phyloP scores from a whole-genome alignment of 2,113 vertebrate genomes.

The Pterophyllum scalare region DNA sequence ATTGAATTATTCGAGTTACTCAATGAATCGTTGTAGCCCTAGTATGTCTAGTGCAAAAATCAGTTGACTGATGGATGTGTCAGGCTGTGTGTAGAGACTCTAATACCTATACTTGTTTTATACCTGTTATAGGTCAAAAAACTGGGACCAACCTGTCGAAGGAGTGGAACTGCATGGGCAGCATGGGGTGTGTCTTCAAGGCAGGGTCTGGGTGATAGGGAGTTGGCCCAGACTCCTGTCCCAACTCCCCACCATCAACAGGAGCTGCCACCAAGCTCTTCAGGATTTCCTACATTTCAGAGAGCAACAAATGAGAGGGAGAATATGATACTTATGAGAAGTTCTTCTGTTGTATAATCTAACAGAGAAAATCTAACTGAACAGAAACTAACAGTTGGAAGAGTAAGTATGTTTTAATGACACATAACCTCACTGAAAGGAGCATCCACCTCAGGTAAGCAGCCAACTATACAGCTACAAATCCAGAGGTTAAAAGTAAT shows the following conservation, averaged over 20 bases:
- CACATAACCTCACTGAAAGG: not conserved
- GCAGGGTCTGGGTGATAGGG: constrained; percentile 95
- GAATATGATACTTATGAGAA: not conserved
- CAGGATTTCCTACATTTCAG: constrained; percentile 86
- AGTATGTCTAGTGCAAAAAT: not conserved
- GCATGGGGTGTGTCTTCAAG: constrained; percentile 92
- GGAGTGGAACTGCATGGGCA: constrained; percentile 99
- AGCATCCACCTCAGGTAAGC: too few relatives aligned
- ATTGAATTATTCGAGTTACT: too few relatives aligned
- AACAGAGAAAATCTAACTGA: too few relatives aligned
- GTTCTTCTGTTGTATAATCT: not conserved
- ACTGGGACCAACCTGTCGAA: constrained; percentile 90
- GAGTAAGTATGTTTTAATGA: not conserved
- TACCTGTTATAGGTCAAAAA: not conserved
- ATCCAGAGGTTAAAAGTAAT: not conserved
- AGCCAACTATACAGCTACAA: too few relatives aligned
- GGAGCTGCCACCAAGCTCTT: constrained; percentile 97
- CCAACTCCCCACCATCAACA: constrained; percentile 89
- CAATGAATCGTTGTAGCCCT: too few relatives aligned
- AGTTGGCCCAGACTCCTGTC: constrained; percentile 88
- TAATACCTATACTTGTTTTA: not conserved
- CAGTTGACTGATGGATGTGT: not conserved
- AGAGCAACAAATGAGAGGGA: not conserved
- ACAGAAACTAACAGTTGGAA: not conserved
- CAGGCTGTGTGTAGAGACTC: not conserved